Evolutionary conservation across 2,797 vertebrate species (phyloP), one percentile per base, ranked within the genome.

Genomic region (Pseudomugil tenellus): DNA sequence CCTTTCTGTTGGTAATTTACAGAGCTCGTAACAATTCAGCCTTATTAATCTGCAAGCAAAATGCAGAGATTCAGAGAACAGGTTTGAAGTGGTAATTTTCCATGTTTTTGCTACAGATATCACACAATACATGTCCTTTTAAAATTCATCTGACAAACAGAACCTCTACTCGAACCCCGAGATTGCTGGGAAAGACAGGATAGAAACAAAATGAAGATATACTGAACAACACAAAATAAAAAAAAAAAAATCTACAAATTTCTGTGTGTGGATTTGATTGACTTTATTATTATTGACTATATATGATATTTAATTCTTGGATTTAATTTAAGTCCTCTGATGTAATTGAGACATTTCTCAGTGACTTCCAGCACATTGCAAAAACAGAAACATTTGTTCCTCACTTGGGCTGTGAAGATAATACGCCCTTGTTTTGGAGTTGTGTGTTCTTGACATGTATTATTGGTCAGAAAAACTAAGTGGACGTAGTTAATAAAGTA

Each of bases 11-110:
- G 63, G 64, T 51, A 55, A 37, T 49, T 7, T 56, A 48, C 6
- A 41, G 12, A 14, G 16, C 63, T 71, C 64, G 75, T 71, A 70
- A 61, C 55, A 43, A 62, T 65, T 70, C 56, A 63, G 62, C 28
- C 61, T 68, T 58, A 81, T 65, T 58, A 56, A 60, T 70, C 55
- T 11, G 12, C 43, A 31, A 55, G 31, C 23, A 55, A 39, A 64
- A 58, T 37, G 41, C 25, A 67, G 65, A n/a, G 6, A 83, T 31
- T 26, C 23, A 67, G 51, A 41, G 13, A 64, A 31, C 23, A 34
- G 35, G 17, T 39, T n/a, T n/a, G n/a, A n/a, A 43, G 62, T 25
- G 58, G 67, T 9, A 1, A 29, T 29, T 75, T 70, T 41, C 56
- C 61, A 58, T 49, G 26, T 35, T 67, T 6, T 31, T 25, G 29